phyloP scores from a whole-genome alignment of 1,140 invertebrate genomes.

The honey bee (Apis mellifera) region DNA sequence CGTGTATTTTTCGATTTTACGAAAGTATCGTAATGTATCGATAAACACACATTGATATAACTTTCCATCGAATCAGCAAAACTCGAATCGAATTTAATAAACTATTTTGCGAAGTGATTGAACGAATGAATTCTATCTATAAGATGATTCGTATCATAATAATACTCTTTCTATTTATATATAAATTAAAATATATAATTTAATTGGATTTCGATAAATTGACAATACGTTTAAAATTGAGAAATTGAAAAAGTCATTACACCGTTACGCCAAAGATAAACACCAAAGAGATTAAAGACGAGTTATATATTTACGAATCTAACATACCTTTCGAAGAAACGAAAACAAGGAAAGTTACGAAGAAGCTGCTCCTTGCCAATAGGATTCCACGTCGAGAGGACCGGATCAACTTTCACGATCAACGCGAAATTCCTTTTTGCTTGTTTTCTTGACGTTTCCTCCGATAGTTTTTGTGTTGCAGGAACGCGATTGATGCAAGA shows the following conservation, averaged over 20 bases:
- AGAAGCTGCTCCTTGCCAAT: conserved; percentile 46
- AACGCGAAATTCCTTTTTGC: conserved; percentile 9
- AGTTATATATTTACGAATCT: not conserved
- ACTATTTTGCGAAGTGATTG: too few relatives aligned
- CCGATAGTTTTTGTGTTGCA: not conserved
- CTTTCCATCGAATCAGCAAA: too few relatives aligned
- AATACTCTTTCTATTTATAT: not conserved
- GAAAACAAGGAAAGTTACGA: conserved; percentile 48
- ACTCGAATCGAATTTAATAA: not conserved
- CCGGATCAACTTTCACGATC: conserved; percentile 53
- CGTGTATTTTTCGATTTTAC: not conserved
- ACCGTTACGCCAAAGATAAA: conserved; percentile 20
- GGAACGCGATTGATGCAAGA: not conserved
- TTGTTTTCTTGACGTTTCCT: not conserved
- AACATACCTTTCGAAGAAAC: conserved; percentile 57
- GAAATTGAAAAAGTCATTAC: conserved; percentile 9
- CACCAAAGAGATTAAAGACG: conserved; percentile 23
- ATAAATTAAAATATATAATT: not conserved
- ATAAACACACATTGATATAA: not conserved
- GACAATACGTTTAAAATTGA: not conserved
- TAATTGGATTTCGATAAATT: not conserved
- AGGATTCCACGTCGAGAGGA: conserved; percentile 36
- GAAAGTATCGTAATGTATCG: not conserved
- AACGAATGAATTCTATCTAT: not conserved
- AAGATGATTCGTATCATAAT: not conserved